A percentile compares a stretch with the other conserved stretches of the same genome.
Evolutionary conservation across 2,797 vertebrate species (phyloP).

Genomic region (Lagorchestes hirsutus): DNA sequence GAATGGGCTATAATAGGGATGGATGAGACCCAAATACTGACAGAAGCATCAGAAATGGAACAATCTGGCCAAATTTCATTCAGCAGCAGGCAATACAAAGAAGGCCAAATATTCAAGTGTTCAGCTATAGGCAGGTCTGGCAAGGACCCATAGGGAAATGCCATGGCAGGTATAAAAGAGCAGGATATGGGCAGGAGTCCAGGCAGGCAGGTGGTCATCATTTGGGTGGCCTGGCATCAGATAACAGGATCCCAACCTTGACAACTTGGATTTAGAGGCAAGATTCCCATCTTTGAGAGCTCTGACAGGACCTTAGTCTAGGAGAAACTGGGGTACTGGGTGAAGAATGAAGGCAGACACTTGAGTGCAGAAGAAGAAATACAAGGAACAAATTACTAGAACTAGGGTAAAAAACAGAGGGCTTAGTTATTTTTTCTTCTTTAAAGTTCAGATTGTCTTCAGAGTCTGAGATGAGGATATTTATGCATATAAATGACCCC

Average conservation of each 20-base stretch:
- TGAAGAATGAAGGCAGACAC: background rate
- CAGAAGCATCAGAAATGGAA: background rate
- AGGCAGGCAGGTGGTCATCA: background rate
- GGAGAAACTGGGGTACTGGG: background rate
- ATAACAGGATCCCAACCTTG: background rate
- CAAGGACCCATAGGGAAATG: background rate
- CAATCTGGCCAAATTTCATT: background rate
- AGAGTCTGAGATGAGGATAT: background rate
- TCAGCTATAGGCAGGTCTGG: background rate
- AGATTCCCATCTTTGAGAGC: background rate
- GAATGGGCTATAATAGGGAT: background rate
- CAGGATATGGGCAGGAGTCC: background rate
- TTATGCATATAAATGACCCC: background rate
- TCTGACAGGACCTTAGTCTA: background rate
- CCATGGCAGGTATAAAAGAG: background rate
- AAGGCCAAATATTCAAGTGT: background rate
- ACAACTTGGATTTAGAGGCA: background rate
- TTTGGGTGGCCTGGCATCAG: background rate
- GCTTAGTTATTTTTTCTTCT: background rate
- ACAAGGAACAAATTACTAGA: background rate
- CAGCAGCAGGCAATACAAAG: background rate
- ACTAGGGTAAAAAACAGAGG: background rate
- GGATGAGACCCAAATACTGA: background rate
- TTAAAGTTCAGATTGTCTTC: background rate
- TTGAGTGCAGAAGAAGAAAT: background rate